Evolutionary conservation across 2,113 vertebrate genomes (phyloP).

Genomic region (Cottus gobio): DNA sequence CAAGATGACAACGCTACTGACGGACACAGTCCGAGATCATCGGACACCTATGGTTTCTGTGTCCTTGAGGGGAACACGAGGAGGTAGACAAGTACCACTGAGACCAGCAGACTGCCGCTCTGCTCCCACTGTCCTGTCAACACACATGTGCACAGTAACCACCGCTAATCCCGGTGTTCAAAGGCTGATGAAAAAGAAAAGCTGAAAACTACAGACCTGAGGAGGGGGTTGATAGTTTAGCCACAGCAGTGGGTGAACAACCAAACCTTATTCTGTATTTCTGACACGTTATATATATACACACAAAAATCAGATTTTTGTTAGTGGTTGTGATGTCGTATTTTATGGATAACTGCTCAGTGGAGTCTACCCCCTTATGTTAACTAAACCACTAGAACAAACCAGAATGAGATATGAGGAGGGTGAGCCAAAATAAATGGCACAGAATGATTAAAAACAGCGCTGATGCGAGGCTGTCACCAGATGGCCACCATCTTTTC

Average conservation of each 20-base stretch:
- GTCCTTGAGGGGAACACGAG: constrained; percentile 75
- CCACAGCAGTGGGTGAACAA: constrained; percentile 14
- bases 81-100: constrained; percentile 68
- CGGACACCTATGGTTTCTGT: constrained; percentile 66
- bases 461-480: constrained; percentile 61
- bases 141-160: constrained; percentile 44
- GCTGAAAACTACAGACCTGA: background rate
- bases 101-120: constrained; percentile 67
- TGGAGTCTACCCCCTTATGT: constrained; percentile 11
- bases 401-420: constrained; percentile 51
- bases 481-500: constrained; percentile 71
- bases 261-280: background rate
- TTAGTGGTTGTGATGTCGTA: constrained; percentile 1
- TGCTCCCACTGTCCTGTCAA: constrained; percentile 61
- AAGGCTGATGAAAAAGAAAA: constrained; percentile 30
- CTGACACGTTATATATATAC: background rate
- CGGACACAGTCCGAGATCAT: constrained; percentile 59
- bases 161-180: constrained; percentile 56
- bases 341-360: constrained; percentile 12
- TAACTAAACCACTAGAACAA: constrained; percentile 38
- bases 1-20: constrained; percentile 71
- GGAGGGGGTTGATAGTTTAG: background rate
- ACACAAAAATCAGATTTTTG: background rate
- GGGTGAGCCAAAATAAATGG: constrained; percentile 55
- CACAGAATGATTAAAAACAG: constrained; percentile 58